Evolutionary conservation across 2,113 vertebrate genomes (phyloP).

Genomic region (Zosterops lateralis): DNA sequence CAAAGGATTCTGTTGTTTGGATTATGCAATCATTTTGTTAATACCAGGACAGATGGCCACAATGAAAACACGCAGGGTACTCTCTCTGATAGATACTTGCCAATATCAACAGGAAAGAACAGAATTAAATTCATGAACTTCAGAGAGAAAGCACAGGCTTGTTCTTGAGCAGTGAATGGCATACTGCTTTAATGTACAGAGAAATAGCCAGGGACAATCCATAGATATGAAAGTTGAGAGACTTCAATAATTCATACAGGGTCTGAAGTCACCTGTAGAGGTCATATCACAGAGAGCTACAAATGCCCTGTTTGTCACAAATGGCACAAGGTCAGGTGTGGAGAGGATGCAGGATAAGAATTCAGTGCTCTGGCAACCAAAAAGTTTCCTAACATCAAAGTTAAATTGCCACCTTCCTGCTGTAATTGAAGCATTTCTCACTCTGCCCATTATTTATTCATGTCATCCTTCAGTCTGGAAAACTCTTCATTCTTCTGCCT

Average conservation of each 20-base stretch:
- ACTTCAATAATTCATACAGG: neutral
- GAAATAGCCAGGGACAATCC: neutral
- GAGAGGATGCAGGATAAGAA: neutral
- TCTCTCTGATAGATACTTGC: conserved; percentile 40
- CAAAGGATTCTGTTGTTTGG: conserved; percentile 45
- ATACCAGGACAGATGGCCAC: conserved; percentile 56
- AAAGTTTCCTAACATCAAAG: neutral
- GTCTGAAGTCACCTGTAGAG: neutral
- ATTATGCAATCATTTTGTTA: conserved; percentile 57
- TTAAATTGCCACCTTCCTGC: accelerated
- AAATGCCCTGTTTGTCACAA: neutral
- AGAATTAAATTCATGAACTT: conserved; percentile 36
- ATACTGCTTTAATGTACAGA: neutral
- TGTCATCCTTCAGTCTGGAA: neutral
- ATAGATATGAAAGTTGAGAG: neutral
- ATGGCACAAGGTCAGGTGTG: neutral
- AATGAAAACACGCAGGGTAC: conserved; percentile 43
- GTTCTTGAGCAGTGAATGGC: neutral
- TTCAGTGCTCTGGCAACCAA: neutral
- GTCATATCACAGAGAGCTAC: neutral
- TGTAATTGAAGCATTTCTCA: neutral
- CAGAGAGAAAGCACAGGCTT: neutral
- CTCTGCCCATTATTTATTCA: neutral
- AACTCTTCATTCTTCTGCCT: neutral
- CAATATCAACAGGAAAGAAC: conserved; percentile 64